These are phyloP conservation scores for Episyrphus balteatus DNA, from an alignment of 1,140 invertebrate species.

Conservation along the genomic window DNA sequence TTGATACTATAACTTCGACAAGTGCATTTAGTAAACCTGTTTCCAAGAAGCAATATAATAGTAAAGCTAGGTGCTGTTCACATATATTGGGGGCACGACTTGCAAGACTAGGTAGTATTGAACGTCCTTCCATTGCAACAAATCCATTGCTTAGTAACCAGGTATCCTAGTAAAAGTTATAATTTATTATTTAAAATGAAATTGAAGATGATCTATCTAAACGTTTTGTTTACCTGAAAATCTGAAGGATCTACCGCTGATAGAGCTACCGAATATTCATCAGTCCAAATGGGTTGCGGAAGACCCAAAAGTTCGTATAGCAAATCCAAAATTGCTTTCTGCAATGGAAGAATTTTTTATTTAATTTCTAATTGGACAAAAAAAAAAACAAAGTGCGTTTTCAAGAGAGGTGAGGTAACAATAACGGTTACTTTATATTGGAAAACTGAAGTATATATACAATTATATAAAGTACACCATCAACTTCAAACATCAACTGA, in stretches of 20 bases:
- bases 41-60: slow-evolving; percentile 79
- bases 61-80: slow-evolving; percentile 80
- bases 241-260: slow-evolving; percentile 75
- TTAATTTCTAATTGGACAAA: background rate
- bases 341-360: slow-evolving; percentile 20
- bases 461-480: too few species aligned
- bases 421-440: background rate
- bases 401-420: background rate
- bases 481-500: too few species aligned
- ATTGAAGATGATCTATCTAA: background rate
- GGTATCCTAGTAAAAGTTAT: slow-evolving; percentile 44
- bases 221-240: slow-evolving; percentile 39
- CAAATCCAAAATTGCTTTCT: slow-evolving; percentile 84
- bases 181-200: background rate
- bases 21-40: slow-evolving; percentile 78
- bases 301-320: slow-evolving; percentile 81
- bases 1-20: slow-evolving; percentile 80
- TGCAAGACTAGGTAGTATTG: slow-evolving; percentile 68
- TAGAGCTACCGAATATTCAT: slow-evolving; percentile 77
- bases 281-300: slow-evolving; percentile 79
- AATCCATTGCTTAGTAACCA: slow-evolving; percentile 89
- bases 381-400: slow-evolving; percentile 2
- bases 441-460: background rate
- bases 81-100: slow-evolving; percentile 78
- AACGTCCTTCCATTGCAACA: slow-evolving; percentile 75